Conservation (phyloP, 2,797 vertebrate species). For the Epinephelus awoara region DNA sequence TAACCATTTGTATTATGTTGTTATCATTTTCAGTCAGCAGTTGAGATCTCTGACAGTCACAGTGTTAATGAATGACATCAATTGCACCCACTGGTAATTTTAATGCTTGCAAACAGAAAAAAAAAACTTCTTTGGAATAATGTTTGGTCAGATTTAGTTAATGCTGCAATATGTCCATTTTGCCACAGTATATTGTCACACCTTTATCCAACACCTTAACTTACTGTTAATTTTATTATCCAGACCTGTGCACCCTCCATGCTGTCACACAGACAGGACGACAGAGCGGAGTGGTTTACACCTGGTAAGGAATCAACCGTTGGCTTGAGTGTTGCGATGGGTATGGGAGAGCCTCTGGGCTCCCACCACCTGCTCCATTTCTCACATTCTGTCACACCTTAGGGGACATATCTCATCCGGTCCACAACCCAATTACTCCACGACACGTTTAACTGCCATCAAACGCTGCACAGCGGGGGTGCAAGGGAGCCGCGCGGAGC, state of each 20-base stretch:
- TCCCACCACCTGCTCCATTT: constrained; percentile 81
- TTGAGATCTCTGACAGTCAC: constrained; percentile 3
- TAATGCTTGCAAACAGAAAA: not conserved
- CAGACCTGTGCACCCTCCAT: constrained; percentile 39
- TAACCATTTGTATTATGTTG: not conserved
- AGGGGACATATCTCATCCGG: constrained; percentile 78
- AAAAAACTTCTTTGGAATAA: not conserved
- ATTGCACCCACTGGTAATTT: not conserved
- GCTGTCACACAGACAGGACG: constrained; percentile 56
- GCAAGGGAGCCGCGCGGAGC: constrained; percentile 65
- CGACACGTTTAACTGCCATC: constrained; percentile 80
- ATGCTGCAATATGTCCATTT: not conserved
- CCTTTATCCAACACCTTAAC: constrained; percentile 17
- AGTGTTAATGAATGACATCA: constrained; percentile 13
- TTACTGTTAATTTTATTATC: constrained; percentile 26
- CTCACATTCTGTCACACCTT: constrained; percentile 84
- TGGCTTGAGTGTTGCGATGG: constrained; percentile 46
- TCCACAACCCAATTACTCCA: constrained; percentile 81
- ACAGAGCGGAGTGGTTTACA: constrained; percentile 63
- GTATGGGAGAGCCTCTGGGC: constrained; percentile 74
- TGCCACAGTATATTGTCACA: constrained; percentile 4
- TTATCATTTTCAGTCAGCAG: constrained; percentile 7
- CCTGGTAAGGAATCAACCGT: constrained; percentile 62
- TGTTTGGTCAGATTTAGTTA: not conserved
- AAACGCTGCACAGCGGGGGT: constrained; percentile 74